Evolutionary conservation across 2,888 invertebrate genomes (phyloP).

Genomic region (Drosophila planitibia): DNA sequence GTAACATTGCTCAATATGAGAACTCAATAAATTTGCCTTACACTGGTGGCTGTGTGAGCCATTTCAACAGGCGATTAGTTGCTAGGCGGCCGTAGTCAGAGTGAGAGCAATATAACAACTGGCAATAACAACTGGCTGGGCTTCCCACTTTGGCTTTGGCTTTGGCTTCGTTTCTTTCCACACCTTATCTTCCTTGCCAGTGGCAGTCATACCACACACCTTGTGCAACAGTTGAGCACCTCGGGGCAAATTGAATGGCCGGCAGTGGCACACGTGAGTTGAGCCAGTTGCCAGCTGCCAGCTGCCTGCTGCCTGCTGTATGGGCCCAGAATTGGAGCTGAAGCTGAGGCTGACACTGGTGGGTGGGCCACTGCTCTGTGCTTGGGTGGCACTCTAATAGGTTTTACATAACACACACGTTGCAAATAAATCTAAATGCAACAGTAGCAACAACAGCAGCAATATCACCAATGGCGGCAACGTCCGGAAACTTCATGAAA

Average conservation of each 20-base stretch:
- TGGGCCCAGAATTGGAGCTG: not conserved
- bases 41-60: conserved; percentile 58
- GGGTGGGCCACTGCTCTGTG: not conserved
- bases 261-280: conserved; percentile 46
- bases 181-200: not conserved
- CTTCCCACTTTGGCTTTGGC: not conserved
- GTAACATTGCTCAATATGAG: conserved; percentile 77
- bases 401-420: conserved; percentile 75
- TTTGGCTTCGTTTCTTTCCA: not conserved
- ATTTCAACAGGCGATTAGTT: conserved; percentile 80
- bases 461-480: conserved; percentile 14
- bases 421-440: conserved; percentile 81
- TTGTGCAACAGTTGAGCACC: conserved; percentile 71
- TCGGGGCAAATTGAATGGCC: conserved; percentile 51
- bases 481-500: conserved; percentile 71
- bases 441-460: conserved; percentile 34
- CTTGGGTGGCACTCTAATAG: conserved; percentile 64
- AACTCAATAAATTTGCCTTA: conserved; percentile 77
- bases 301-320: conserved; percentile 40
- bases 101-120: not conserved
- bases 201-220: conserved; percentile 4
- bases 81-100: conserved; percentile 46
- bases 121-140: conserved; percentile 16
- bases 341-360: conserved; percentile 8
- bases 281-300: conserved; percentile 26